Evolutionary conservation across 2,113 vertebrate genomes (phyloP), one percentile per base, ranked within the genome.

Genomic region (Regulus satrapa): DNA sequence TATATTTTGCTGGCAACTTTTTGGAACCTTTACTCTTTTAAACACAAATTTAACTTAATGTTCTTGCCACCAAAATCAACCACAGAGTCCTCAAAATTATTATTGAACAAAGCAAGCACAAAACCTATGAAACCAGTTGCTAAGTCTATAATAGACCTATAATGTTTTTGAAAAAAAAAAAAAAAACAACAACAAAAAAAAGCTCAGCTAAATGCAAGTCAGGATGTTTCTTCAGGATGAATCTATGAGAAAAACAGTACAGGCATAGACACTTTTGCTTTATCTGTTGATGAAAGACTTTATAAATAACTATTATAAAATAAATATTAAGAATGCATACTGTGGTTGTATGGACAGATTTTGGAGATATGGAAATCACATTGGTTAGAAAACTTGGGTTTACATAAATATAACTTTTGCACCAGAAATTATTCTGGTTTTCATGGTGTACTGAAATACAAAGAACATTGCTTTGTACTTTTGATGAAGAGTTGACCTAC

Each of bases 401-500:
- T 82, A 68, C 9, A 9, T n/a, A 13, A 59, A 64, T 15, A 4
- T 49, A 64, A 18, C 52, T 77, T 83, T 68, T 86, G 21, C 28
- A 69, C 20, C 59, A 43, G 10, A 69, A 79, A 73, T 62, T 67
- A n/a, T 58, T 88, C 62, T 46, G 21, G 7, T 90, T 96, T 91
- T 73, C 52, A 48, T 31, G 32, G 17, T 32, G 14, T 76, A 29
- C 25, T 88, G 77, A 66, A 81, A 85, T 26, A 46, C 6, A 23
- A 93, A 41, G 25, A 71, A 68, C 31, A 46, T 92, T 92, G 51
- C 8, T 67, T 92, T 90, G 64, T 61, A 51, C 58, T 76, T 77
- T 91, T 82, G 75, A 68, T 81, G 52, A 92, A 94, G 78, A 51
- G 29, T 28, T 95, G 94, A 94, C 63, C 91, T 94, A 68, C 69